Evolutionary conservation across 1,140 invertebrate species (phyloP), one percentile per base, ranked within the genome.

Genomic region (Acromyrmex echinatior): DNA sequence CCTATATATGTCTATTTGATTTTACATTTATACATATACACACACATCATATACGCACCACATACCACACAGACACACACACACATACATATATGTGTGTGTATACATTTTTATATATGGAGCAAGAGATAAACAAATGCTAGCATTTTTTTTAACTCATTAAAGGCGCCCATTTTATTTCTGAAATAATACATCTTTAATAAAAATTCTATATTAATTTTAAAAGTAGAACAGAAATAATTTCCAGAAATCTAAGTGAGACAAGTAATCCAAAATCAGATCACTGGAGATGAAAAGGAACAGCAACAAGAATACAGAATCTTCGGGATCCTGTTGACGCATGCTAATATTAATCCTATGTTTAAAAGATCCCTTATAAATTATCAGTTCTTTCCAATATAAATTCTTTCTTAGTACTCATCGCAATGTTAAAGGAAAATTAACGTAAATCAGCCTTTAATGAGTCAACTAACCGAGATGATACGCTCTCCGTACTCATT

Each of bases 391-490:
- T 18, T 56, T 31, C 68, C 14, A 21, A 63, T 10, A 76, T 28
- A 12, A 65, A 6, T 39, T 25, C 3, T 21, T 76, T 58, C 10
- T 76, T 35, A 51, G 4, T 14, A 51, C 4, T 45, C 39, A 45
- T 45, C 39, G 9, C 39, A 45, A 45, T 45, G 9, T 45, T 45
- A 51, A 51, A 51, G 9, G 9, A 51, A 51, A 51, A 16, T 14
- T 51, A 51, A 51, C 49, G 28, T 53, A 74, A 62, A 73, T 62
- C 25, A 74, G 35, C 53, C 53, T 73, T 82, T 82, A 82, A 82
- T 62, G 56, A 84, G 39, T 62, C 18, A 84, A 62, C 1, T 25
- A 18, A 63, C 51, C 45, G 45, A 82, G 6, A 56, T 60, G 49
- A 16, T 18, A 51, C 25, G 14, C 56, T 21, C n/a, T 28, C 10